Base-by-base conservation (phyloP, 2,113 vertebrate genomes). In the Colossoma macropomum region DNA sequence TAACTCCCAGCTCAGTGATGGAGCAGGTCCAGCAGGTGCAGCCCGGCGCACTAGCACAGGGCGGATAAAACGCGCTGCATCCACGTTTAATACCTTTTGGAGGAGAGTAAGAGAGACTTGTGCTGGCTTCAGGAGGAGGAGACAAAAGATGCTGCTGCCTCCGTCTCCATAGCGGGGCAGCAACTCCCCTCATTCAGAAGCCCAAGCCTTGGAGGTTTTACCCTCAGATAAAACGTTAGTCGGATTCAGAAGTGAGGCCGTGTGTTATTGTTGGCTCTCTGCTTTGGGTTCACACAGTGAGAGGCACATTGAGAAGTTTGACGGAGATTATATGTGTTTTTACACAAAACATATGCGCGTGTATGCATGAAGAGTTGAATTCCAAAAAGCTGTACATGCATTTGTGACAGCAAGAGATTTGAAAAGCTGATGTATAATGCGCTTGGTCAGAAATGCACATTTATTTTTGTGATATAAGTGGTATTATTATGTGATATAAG, bases 101-200 rank as follows among this genome's bases (percentile, higher is more conserved):
- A 8, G 19, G 1, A 15, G 2, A 28, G n/a, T 38, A 21, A 72
- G 19, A 66, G 17, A n/a, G 28, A 56, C 30, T 23, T 56, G 25
- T 30, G 27, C 30, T 65, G 62, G 83, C 77, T 85, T 80, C 45
- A 28, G 52, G 65, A 86, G 72, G 71, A 69, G 27, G 84, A 90
- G 90, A 94, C 92, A 94, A 93, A 94, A 93, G 93, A 93, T 91
- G 88, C 79, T 80, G 72, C 81, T 59, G 82, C 84, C 84, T 91
- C 80, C 85, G 68, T 83, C 62, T 75, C 23, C 72, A 41, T 41
- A 41, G 21, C 2, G 16, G 80, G 70, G 84, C 87, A 62, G 85
- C 81, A 82, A 77, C 85, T 82, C 21, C 28, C 41, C 19, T 27
- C 59, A 54, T 50, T 52, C 48, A 81, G 25, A 13, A 41, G 34